A percentile compares a stretch with the other conserved stretches of the same genome.
phyloP scores from a whole-genome alignment of 2,797 vertebrate genomes.

The Falco naumanni region DNA sequence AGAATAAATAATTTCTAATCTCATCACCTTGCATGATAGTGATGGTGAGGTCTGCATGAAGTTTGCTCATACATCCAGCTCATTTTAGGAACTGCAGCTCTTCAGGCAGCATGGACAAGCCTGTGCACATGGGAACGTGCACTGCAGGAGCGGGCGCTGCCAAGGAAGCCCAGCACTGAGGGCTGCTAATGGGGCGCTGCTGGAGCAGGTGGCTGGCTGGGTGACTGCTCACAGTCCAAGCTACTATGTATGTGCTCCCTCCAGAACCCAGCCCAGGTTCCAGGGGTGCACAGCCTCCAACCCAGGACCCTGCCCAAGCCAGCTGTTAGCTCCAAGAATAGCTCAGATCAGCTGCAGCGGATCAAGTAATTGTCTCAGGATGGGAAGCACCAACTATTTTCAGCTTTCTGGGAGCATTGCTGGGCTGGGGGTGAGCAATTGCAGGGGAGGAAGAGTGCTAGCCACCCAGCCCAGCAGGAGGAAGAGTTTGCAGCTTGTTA shows the following conservation, averaged over 20 bases:
- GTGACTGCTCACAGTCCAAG: rapidly evolving
- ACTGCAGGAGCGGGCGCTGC: background rate
- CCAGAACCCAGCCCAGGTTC: background rate
- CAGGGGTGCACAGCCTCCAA: background rate
- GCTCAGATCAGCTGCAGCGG: constrained; percentile 2
- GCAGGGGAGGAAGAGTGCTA: rapidly evolving
- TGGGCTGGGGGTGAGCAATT: background rate
- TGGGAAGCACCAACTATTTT: background rate
- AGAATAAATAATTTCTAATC: background rate
- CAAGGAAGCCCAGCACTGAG: no score
- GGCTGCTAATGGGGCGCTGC: rapidly evolving
- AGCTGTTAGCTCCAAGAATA: constrained; percentile 12
- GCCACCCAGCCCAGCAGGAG: background rate
- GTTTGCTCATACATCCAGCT: background rate
- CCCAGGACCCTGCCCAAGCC: background rate
- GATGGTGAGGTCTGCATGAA: rapidly evolving
- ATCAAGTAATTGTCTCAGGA: background rate
- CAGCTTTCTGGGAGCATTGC: background rate
- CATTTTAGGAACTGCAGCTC: background rate
- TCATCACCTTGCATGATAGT: background rate
- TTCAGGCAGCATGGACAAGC: background rate
- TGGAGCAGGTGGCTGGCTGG: rapidly evolving
- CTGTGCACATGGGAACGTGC: rapidly evolving
- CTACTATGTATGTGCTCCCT: background rate
- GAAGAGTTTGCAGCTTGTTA: background rate